A percentile compares a stretch with the other conserved stretches of the same genome.
Evolutionary conservation across 2,797 vertebrate species (phyloP).

Genomic region (Tapirus indicus): DNA sequence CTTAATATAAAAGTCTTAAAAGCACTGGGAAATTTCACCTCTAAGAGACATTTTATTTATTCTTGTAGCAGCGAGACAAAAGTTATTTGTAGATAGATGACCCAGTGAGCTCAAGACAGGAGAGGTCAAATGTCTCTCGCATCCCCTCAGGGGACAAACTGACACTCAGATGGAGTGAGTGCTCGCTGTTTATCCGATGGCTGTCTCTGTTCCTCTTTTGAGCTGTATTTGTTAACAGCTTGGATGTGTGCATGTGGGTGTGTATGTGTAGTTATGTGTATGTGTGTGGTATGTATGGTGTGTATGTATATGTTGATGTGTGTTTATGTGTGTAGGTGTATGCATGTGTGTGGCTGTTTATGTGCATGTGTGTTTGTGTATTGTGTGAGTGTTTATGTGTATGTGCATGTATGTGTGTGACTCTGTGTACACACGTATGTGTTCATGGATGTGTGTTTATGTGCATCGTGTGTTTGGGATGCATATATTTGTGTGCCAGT

Average conservation of each 20-base stretch:
- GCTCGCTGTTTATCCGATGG: fast-evolving
- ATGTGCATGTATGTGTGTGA: too few species aligned
- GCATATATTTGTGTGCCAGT: too few species aligned
- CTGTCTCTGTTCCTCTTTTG: background rate
- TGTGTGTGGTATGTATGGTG: background rate
- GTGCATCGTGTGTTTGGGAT: too few species aligned
- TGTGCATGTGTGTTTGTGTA: too few species aligned
- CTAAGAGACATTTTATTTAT: background rate
- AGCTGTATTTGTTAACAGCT: background rate
- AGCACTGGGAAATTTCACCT: background rate
- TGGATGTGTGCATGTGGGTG: too few species aligned
- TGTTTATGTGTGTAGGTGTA: background rate
- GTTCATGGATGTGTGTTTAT: too few species aligned
- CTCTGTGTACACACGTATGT: too few species aligned
- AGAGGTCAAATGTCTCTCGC: fast-evolving
- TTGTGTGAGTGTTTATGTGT: too few species aligned
- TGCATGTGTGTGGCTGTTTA: too few species aligned
- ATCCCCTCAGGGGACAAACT: background rate
- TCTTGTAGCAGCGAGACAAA: background rate
- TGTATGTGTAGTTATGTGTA: fast-evolving
- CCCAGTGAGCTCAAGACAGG: fast-evolving
- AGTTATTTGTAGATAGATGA: background rate
- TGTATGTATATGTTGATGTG: background rate
- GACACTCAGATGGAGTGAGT: too few species aligned
- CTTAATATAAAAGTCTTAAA: background rate